A percentile compares a stretch with the other conserved stretches of the same genome.
Conservation (phyloP, 1,140 invertebrate genomes). For the Atta colombica region DNA sequence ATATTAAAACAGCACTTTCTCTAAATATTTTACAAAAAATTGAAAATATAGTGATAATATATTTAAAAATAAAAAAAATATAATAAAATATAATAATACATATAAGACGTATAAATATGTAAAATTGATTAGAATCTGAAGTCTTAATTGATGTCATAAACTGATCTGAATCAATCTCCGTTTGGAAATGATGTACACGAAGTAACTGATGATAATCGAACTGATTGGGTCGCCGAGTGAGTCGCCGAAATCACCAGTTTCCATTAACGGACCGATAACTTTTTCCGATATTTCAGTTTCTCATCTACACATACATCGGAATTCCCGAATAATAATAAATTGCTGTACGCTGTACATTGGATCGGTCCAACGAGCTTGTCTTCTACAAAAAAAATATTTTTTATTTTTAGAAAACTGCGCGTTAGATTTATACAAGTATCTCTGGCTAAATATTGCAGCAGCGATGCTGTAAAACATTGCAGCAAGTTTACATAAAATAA, state of each 20-base stretch:
- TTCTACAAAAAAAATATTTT: constrained; percentile 11
- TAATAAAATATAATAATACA: background rate
- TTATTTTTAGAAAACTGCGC: constrained; percentile 50
- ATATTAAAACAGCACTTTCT: background rate
- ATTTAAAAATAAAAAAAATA: background rate
- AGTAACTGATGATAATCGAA: constrained; percentile 67
- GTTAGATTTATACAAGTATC: background rate
- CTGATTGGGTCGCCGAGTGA: constrained; percentile 46
- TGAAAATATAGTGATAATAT: background rate
- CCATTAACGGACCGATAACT: constrained; percentile 29
- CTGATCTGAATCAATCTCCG: constrained; percentile 78
- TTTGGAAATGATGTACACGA: constrained; percentile 75
- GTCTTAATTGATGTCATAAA: constrained; percentile 75
- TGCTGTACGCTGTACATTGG: too few relatives aligned
- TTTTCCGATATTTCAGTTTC: constrained; percentile 7
- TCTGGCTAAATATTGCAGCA: background rate
- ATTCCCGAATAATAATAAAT: constrained; percentile 34
- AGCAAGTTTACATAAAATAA: background rate
- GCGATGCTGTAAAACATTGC: background rate
- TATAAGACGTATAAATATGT: constrained; percentile 7
- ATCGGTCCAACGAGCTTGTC: background rate
- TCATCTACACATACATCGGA: constrained; percentile 4
- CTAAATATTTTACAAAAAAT: constrained; percentile 12
- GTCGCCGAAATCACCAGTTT: constrained; percentile 42
- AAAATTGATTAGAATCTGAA: constrained; percentile 68